A percentile compares a stretch with the other conserved stretches of the same genome.
Evolutionary conservation across 2,113 vertebrate species (phyloP).

Genomic region (Periophthalmus modestus): DNA sequence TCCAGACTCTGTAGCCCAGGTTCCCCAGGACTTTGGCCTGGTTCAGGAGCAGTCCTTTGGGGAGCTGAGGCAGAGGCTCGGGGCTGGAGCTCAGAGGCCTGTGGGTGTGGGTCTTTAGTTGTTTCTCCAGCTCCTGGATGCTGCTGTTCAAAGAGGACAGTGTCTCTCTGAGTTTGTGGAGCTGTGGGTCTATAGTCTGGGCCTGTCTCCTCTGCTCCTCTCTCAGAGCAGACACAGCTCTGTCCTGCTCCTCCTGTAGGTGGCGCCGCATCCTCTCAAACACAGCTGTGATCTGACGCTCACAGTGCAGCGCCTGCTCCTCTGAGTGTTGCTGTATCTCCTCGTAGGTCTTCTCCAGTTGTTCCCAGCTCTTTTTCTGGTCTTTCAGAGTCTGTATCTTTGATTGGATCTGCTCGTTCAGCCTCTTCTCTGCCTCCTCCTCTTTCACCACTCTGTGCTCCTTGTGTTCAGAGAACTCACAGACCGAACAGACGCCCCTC

Average conservation of each 20-base stretch:
- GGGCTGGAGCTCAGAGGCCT: constrained; percentile 13
- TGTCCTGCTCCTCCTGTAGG: constrained; percentile 55
- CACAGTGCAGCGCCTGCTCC: constrained; percentile 41
- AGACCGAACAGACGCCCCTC: constrained; percentile 31
- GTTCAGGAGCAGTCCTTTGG: constrained; percentile 40
- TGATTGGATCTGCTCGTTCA: constrained; percentile 9
- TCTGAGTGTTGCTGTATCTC: constrained; percentile 28
- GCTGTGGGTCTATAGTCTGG: constrained; percentile 16
- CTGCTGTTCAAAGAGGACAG: constrained; percentile 47
- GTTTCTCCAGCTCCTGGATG: constrained; percentile 45
- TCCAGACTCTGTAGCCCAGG: constrained; percentile 53
- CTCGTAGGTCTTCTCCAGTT: constrained; percentile 1
- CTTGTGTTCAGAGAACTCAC: constrained; percentile 25
- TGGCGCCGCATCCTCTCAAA: constrained; percentile 51
- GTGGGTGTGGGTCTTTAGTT: constrained; percentile 26
- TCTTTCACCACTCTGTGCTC: constrained; percentile 25
- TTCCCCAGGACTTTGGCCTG: constrained; percentile 59
- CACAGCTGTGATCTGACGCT: constrained; percentile 45
- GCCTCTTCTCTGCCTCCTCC: background rate
- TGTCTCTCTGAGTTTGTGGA: constrained; percentile 13
- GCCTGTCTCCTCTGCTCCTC: constrained; percentile 44
- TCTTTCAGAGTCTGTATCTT: background rate
- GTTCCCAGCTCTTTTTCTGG: background rate
- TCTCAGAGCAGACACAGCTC: constrained; percentile 23
- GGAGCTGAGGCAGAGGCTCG: constrained; percentile 35